Base-by-base conservation (phyloP, 1,140 invertebrate species). In the Penaeus indicus region DNA sequence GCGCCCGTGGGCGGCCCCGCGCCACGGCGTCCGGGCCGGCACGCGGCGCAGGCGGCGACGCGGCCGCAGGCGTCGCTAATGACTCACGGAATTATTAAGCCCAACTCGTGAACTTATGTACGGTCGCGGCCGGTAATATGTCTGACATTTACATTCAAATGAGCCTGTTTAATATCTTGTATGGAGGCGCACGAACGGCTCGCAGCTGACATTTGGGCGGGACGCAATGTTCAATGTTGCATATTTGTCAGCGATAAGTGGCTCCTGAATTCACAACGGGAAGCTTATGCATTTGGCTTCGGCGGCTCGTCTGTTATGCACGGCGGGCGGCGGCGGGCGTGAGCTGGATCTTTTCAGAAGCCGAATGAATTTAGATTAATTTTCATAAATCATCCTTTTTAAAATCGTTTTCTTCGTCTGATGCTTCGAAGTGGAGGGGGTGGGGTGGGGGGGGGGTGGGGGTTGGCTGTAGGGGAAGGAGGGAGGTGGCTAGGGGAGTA, bases 131-230 rank as follows among this genome's bases (percentile, higher is more conserved):
- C 62, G 42, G 62, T 84, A 67, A 84, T 67, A 38, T n/a, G 67
- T 5, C 22, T 86, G 85, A 86, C 85, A 86, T 86, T 86, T 86
- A 86, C 85, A 86, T 86, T 80, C 78, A 86, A 86, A 86, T 86
- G 63, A 80, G 79, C 78, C 61, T 86, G 77, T 86, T 86, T 54
- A 86, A 86, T 86, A 86, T 86, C 85, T 64, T 81, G 85, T 80
- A 86, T 27, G 54, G 47, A 54, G 47, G 62, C 72, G 38, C n/a
- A 79, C 78, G 72, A 25, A 38, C 42, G 18, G 72, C 21, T 75
- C 72, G 27, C 72, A 11, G 18, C 27, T 75, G 72, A 75, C 72
- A 75, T 75, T 75, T 75, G 11, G 54, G 54, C 54, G 54, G 47
- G 54, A 11, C 5, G 54, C 72, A n/a, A 75, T 75, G 72, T 75